Base-by-base conservation (phyloP, 1,140 invertebrate species). In the Eupeodes corollae region DNA sequence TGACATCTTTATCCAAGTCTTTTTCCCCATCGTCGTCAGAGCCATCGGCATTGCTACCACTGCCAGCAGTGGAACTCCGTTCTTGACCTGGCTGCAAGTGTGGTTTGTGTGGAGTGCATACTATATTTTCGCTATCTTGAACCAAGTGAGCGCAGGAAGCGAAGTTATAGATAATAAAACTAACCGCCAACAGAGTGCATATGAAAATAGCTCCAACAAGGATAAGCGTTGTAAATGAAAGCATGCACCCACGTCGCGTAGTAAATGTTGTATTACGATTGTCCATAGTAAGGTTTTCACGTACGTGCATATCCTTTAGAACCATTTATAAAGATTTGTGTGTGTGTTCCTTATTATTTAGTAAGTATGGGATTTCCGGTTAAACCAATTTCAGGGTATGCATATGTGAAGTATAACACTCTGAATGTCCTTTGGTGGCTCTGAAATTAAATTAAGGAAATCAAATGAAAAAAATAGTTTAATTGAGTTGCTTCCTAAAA, bases 121-220 rank as follows among this genome's bases (percentile, higher is more conserved):
- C 52, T 6, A 58, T 51, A n/a, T 61, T 50, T 14, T 61, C 59
- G 14, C 55, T 50, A 12, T 51, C 46, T 6, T 55, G 50, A 2
- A 72, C 67, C 43, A 70, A 54, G 51, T 73, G 69, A 6, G 74
- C 70, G 42, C 80, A 82, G 0, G 79, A 77, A 3, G 78, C 78
- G 48, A 82, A 81, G 62, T 83, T 80, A 54, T 82, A 82, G 3
- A 83, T 79, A 42, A 83, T 63, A 5, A 83, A 73, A 3, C 79
- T 77, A 8, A 80, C 80, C 31, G 74, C 74, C 6, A 67, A 42
- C 16, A 67, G 37, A 2, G 59, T 63, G 50, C 61, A 67, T 6
- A 59, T 32, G 16, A 67, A 64, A 42, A 67, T 59, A 39, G 63
- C 55, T 15, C 33, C 54, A 34, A 64, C 32, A 10, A 67, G 47